Evolutionary conservation across 2,888 invertebrate genomes (phyloP).

Genomic region (Aphodius granarius): DNA sequence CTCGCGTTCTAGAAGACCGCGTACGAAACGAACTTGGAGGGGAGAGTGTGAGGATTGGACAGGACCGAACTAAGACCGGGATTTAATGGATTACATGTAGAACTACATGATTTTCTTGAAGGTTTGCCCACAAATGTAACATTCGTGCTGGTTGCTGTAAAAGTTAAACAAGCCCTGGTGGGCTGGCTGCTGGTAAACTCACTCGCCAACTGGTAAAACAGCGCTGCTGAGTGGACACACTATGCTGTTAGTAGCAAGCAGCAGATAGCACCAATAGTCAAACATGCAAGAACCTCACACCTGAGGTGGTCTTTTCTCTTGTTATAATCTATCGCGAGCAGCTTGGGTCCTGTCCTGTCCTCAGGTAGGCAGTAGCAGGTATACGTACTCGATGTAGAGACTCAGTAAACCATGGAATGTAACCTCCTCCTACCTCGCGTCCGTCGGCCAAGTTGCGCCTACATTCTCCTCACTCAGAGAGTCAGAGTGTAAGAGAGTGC

Average conservation of each 20-base stretch:
- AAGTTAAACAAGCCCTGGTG: no score
- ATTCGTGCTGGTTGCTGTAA: no score
- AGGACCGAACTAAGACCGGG: neutral
- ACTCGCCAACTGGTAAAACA: no score
- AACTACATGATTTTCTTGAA: no score
- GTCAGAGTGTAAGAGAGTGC: neutral
- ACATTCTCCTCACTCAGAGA: slow-evolving; percentile 22
- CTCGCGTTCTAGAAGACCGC: neutral
- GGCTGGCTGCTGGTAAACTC: no score
- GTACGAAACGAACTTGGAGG: neutral
- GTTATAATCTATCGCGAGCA: neutral
- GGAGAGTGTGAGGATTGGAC: neutral
- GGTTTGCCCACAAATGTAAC: no score
- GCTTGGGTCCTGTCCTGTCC: slow-evolving; percentile 1
- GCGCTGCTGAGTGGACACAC: no score
- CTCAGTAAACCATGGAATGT: slow-evolving; percentile 41
- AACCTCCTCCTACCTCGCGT: slow-evolving; percentile 38
- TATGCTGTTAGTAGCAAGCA: no score
- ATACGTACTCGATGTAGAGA: slow-evolving; percentile 20
- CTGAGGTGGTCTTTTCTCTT: neutral
- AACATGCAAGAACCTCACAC: neutral
- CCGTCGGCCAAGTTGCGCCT: slow-evolving; percentile 40
- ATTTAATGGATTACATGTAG: neutral
- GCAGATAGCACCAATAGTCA: no score
- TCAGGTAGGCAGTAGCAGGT: slow-evolving; percentile 8